Conservation (phyloP, 92 coral and sea anemone genomes). For the Umimayanthus kanabou region DNA sequence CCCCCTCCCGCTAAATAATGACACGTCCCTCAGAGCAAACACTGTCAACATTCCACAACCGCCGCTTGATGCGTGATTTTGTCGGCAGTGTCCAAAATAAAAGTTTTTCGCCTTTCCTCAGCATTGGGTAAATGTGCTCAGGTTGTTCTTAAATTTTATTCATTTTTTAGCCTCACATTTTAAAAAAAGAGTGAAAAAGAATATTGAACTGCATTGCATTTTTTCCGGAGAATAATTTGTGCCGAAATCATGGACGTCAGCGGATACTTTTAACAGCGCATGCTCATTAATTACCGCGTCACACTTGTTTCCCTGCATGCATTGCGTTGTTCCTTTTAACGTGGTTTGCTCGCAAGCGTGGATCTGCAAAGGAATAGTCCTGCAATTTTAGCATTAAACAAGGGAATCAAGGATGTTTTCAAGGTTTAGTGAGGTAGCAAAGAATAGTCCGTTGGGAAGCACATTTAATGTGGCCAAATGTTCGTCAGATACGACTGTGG, state of each 20-base stretch:
- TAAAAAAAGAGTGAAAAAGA: too few relatives aligned
- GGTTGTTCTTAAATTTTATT: too few relatives aligned
- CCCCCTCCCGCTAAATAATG: too few relatives aligned
- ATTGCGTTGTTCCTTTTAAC: slow-evolving; percentile 44
- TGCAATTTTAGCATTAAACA: neutral
- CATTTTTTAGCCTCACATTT: too few relatives aligned
- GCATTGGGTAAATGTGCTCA: too few relatives aligned
- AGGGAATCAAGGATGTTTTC: slow-evolving; percentile 77
- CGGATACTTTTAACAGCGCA: neutral
- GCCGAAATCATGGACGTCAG: neutral
- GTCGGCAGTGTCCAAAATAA: too few relatives aligned
- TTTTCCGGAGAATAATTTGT: neutral
- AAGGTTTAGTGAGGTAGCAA: slow-evolving; percentile 83
- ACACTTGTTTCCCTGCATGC: slow-evolving; percentile 44
- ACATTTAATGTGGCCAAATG: slow-evolving; percentile 80
- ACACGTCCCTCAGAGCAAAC: too few relatives aligned
- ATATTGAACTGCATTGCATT: too few relatives aligned
- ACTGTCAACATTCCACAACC: too few relatives aligned
- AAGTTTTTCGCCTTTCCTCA: too few relatives aligned
- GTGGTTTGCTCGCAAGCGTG: slow-evolving; percentile 39
- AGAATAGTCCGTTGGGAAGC: slow-evolving; percentile 80
- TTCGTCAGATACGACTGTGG: slow-evolving; percentile 55
- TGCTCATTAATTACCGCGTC: slow-evolving; percentile 36
- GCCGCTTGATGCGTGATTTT: too few relatives aligned
- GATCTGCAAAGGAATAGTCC: neutral